A percentile compares a stretch with the other conserved stretches of the same genome.
Conservation (phyloP, 2,888 invertebrate genomes). For the Athalia cordata region DNA sequence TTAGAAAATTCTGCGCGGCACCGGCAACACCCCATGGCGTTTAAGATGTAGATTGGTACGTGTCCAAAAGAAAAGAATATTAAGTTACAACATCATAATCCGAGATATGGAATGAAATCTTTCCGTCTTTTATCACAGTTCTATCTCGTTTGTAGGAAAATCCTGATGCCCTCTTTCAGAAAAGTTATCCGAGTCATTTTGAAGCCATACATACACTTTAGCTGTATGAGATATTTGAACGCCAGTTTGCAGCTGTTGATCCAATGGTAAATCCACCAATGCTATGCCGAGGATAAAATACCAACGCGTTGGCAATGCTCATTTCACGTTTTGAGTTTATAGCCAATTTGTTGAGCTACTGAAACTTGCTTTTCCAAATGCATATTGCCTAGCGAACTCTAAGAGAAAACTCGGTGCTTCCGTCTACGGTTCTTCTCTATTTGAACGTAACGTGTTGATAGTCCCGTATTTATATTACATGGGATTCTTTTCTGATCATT, state of each 20-base stretch:
- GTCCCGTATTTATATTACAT: not conserved
- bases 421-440: not conserved
- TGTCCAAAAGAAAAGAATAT: too few relatives aligned
- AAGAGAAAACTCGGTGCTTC: constrained; percentile 2
- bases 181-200: not conserved
- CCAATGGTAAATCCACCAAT: constrained; percentile 3
- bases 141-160: too few relatives aligned
- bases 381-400: constrained; percentile 2
- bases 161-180: too few relatives aligned
- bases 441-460: not conserved
- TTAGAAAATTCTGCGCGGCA: not conserved
- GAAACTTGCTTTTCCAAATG: not conserved
- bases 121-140: too few relatives aligned
- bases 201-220: not conserved
- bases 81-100: too few relatives aligned
- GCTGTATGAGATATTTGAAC: constrained; percentile 1
- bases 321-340: not conserved
- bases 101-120: too few relatives aligned
- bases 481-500: not conserved
- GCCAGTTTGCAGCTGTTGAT: not conserved
- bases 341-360: constrained; percentile 2
- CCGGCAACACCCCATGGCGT: not conserved
- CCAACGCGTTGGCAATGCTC: not conserved
- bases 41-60: too few relatives aligned
- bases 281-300: not conserved